Conservation (phyloP, 2,113 vertebrate species). For the Eretmochelys imbricata region DNA sequence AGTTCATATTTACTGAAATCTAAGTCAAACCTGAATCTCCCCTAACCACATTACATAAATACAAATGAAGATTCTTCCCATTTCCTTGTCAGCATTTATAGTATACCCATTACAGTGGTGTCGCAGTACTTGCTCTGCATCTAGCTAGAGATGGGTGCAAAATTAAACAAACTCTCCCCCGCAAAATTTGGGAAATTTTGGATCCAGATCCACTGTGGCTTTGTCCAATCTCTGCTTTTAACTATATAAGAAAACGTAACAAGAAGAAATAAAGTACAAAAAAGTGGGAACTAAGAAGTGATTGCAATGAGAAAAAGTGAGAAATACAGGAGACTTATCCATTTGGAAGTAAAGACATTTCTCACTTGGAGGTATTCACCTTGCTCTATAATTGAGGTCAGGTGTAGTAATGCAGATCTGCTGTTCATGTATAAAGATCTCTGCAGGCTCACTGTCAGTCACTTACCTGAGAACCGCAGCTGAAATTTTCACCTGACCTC, state of each 20-base stretch:
- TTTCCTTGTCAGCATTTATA: not conserved
- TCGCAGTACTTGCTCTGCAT: not conserved
- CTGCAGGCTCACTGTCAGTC: not conserved
- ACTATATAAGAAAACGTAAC: not conserved
- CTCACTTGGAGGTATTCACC: not conserved
- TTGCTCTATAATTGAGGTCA: not conserved
- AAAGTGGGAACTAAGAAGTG: not conserved
- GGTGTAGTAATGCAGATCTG: not conserved
- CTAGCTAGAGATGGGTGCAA: not conserved
- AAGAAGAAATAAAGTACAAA: not conserved
- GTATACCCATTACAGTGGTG: not conserved
- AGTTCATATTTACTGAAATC: not conserved
- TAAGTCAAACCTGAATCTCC: not conserved
- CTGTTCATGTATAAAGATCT: not conserved
- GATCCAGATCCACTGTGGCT: not conserved
- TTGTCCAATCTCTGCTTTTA: not conserved
- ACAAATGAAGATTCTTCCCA: not conserved
- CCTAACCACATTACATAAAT: not conserved
- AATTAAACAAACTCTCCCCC: not conserved
- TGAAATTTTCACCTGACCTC: not conserved
- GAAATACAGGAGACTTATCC: not conserved
- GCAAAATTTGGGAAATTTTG: not conserved
- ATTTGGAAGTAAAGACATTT: not conserved
- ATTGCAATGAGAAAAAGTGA: not conserved
- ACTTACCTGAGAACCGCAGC: not conserved